These are phyloP conservation scores for Poeciliopsis paucimaculata DNA, from an alignment of 2,797 vertebrate species.

Conservation along the genomic window DNA sequence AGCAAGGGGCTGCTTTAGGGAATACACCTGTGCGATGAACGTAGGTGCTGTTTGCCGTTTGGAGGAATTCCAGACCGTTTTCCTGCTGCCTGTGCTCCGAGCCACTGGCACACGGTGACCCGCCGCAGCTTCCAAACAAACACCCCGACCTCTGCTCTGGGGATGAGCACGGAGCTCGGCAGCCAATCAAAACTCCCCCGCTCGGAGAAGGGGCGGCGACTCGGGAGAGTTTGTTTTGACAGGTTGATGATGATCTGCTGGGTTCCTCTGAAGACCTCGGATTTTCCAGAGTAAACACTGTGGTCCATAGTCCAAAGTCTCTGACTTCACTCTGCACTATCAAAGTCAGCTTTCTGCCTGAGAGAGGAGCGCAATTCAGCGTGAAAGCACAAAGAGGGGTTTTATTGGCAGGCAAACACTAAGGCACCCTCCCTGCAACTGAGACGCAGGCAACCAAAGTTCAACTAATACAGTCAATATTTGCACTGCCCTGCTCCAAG, in stretches of 20 bases:
- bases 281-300: slow-evolving; percentile 65
- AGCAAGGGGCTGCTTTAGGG: slow-evolving; percentile 17
- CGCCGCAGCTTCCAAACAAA: slow-evolving; percentile 69
- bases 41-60: slow-evolving; percentile 49
- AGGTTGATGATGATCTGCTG: slow-evolving; percentile 62
- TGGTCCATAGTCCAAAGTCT: slow-evolving; percentile 62
- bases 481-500: slow-evolving; percentile 58
- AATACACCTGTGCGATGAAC: slow-evolving; percentile 59
- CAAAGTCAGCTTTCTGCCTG: slow-evolving; percentile 28
- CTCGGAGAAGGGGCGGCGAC: slow-evolving; percentile 19
- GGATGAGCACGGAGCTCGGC: slow-evolving; percentile 33
- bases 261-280: slow-evolving; percentile 49
- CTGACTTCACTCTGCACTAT: slow-evolving; percentile 22
- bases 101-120: slow-evolving; percentile 61
- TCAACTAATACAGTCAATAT: slow-evolving; percentile 76
- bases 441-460: slow-evolving; percentile 51
- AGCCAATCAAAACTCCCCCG: slow-evolving; percentile 37
- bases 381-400: slow-evolving; percentile 53
- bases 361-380: slow-evolving; percentile 32
- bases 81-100: slow-evolving; percentile 25
- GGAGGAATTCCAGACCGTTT: slow-evolving; percentile 49
- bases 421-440: slow-evolving; percentile 43
- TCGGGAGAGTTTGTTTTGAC: slow-evolving; percentile 59
- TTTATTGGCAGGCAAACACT: slow-evolving; percentile 74
- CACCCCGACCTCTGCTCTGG: slow-evolving; percentile 36